A percentile compares a stretch with the other conserved stretches of the same genome.
Evolutionary conservation across 1,140 invertebrate genomes (phyloP).

Genomic region (Coptotermes formosanus): DNA sequence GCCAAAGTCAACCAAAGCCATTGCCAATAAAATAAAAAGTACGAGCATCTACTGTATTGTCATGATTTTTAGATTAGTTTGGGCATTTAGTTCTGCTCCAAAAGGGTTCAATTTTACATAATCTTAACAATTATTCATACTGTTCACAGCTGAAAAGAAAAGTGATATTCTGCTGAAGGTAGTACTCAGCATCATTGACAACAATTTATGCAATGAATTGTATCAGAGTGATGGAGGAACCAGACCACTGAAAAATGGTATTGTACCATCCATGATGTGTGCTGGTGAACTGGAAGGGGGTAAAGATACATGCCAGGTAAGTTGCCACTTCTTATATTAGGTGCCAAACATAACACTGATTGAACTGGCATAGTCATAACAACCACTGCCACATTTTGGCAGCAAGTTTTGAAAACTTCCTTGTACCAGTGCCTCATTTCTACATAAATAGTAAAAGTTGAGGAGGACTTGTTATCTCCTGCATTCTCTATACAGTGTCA

Average conservation of each 20-base stretch:
- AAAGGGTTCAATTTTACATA: neutral
- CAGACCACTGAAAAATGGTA: slow-evolving; percentile 46
- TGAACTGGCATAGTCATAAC: no score
- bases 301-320: slow-evolving; percentile 71
- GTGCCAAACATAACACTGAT: no score
- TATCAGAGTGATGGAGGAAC: slow-evolving; percentile 45
- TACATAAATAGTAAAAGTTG: neutral
- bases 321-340: slow-evolving; percentile 12
- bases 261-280: slow-evolving; percentile 57
- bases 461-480: no score
- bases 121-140: neutral
- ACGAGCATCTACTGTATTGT: no score
- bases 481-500: no score
- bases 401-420: neutral
- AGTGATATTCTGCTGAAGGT: slow-evolving; percentile 32
- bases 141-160: slow-evolving; percentile 26
- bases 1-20: no score
- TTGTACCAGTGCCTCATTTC: neutral
- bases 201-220: slow-evolving; percentile 27
- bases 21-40: no score
- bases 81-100: no score
- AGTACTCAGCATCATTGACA: slow-evolving; percentile 28
- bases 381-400: neutral
- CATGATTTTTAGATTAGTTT: no score
- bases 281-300: slow-evolving; percentile 62